phyloP scores from a whole-genome alignment of 2,113 vertebrate species.

The Gambusia affinis region DNA sequence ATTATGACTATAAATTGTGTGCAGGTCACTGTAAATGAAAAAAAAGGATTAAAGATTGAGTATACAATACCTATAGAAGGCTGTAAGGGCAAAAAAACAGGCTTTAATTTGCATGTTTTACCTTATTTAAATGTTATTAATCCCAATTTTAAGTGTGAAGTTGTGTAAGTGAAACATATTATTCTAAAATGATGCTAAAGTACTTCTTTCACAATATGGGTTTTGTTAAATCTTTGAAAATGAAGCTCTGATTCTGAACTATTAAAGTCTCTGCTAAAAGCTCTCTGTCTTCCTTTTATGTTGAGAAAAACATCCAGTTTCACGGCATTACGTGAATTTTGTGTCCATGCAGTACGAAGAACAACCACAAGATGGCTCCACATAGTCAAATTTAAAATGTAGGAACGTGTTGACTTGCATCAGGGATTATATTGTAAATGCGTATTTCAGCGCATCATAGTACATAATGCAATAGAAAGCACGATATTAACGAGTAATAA shows the following conservation, averaged over 20 bases:
- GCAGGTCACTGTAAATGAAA: no score
- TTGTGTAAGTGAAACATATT: background rate
- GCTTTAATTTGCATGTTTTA: background rate
- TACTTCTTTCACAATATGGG: background rate
- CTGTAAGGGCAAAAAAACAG: background rate
- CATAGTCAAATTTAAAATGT: background rate
- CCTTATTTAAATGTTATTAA: background rate
- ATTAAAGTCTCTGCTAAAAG: background rate
- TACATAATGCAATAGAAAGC: no score
- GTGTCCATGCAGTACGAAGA: background rate
- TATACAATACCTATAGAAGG: background rate
- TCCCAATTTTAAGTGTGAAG: background rate
- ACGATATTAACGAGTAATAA: no score
- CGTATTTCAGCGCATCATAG: no score
- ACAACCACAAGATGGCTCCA: conserved; percentile 35
- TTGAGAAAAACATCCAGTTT: background rate
- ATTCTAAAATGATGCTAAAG: background rate
- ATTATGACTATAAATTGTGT: no score
- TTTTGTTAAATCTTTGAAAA: background rate
- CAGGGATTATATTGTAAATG: no score
- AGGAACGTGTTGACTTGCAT: background rate
- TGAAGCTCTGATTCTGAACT: background rate
- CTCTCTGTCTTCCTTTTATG: background rate
- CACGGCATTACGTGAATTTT: background rate
- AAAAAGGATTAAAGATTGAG: no score